Evolutionary conservation across 2,888 invertebrate species (phyloP).

Genomic region (Hyposoter dolosus): DNA sequence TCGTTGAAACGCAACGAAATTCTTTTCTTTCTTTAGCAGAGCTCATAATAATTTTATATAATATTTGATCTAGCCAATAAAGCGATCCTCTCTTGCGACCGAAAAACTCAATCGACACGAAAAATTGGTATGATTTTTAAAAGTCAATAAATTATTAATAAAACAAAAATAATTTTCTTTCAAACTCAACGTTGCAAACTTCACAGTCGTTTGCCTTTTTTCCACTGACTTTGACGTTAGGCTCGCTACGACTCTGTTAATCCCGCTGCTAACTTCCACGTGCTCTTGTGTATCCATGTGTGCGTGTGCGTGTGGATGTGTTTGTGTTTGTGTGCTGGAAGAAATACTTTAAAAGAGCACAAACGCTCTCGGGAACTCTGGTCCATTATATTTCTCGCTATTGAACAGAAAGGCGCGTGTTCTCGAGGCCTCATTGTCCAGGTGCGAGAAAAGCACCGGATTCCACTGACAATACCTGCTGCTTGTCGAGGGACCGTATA

Average conservation of each 20-base stretch:
- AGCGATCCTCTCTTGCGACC: too few species aligned
- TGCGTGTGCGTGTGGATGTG: too few species aligned
- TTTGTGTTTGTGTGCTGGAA: too few species aligned
- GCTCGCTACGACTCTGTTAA: neutral
- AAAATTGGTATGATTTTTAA: too few species aligned
- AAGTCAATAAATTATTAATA: too few species aligned
- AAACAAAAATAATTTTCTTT: too few species aligned
- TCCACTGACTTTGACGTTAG: neutral
- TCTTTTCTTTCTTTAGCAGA: too few species aligned
- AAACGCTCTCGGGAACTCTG: neutral
- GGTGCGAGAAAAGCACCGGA: slow-evolving; percentile 59
- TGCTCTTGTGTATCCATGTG: neutral
- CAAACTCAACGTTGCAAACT: too few species aligned
- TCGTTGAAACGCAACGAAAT: too few species aligned
- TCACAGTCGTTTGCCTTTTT: neutral
- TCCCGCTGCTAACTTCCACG: neutral
- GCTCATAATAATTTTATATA: too few species aligned
- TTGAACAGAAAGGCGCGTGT: slow-evolving; percentile 20
- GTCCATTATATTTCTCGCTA: slow-evolving; percentile 31
- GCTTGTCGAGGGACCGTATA: slow-evolving; percentile 27
- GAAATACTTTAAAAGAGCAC: slow-evolving; percentile 28
- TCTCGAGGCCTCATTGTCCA: slow-evolving; percentile 43
- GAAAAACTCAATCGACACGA: too few species aligned
- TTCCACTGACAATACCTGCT: slow-evolving; percentile 47
- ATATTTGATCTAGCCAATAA: too few species aligned